Base-by-base conservation (phyloP, 2,888 invertebrate genomes). In the Melanchra persicariae region DNA sequence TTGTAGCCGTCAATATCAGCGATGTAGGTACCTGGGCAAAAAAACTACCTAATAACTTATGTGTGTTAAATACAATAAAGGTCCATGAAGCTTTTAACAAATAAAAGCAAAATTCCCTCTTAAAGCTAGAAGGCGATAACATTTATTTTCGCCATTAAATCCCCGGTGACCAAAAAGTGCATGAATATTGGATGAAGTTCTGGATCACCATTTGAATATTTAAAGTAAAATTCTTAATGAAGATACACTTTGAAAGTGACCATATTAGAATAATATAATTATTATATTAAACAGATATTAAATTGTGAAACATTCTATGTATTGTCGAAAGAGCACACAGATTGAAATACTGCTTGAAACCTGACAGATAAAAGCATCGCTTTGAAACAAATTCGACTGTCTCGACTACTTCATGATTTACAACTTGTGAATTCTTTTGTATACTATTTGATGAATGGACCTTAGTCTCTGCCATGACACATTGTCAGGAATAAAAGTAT, bases 161-260 rank as follows among this genome's bases (percentile, higher is more conserved):
- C 57, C 26, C 47, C 9, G 47, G 81, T 49, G 24, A 49, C 67
- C 49, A 80, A 80, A 80, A 74, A 75, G 58, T 76, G 52, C 61
- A 67, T 67, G 76, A 80, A 80, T 80, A 80, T 67, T 77, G 57
- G 37, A 77, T 80, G 61, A 62, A 66, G 57, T 74, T 61, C 40
- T 52, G 47, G 52, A 66, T 47, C 34, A 47, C 47, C 57, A 58
- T 58, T 54, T 75, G 58, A 66, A 65, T 77, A 67, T 77, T 75
- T 80, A 66, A 66, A 34, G 24, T 30, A 54, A 55, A 78, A 59
- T 61, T 61, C 76, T 69, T 63, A 45, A 74, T 51, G 60, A 17
- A 68, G 24, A 67, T 22, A 70, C 19, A 61, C 30, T 37, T 1
- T 47, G 30, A 74, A 47, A 47, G 61, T 52, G 8, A 40, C 10